Evolutionary conservation across 2,113 vertebrate species (phyloP), one percentile per base, ranked within the genome.

Genomic region (Thomomys bottae): DNA sequence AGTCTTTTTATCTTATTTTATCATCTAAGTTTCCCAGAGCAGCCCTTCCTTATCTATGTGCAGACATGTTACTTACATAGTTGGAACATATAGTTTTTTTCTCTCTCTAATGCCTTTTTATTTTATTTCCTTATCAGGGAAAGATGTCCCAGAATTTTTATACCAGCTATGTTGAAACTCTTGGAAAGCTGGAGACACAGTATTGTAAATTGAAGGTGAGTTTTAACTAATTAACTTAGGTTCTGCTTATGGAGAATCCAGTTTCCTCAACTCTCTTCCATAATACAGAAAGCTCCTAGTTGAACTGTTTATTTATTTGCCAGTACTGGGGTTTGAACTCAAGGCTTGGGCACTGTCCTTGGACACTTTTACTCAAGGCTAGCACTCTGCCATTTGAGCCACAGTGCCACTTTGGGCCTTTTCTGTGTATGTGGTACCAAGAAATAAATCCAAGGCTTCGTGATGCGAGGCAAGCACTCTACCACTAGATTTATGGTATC

Each of bases 171-270:
- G 98, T 97, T 0, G 99, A 99, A 95, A 99, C 99, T 0, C 97
- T 99, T 78, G 98, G 98, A 95, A 99, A 99, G 95, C 97, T 99
- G 97, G 99, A 99, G 97, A 98, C 98, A 0, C 99, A 99, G 96
- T 99, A 99, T 97, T 99, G 98, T 98, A 99, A 99, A 96, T 97
- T 99, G 82, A 97, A 99, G 98, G 99, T 99, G 94, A 98, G 99
- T 97, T 92, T 66, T 78, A 21, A 88, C 20, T 23, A 1, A 64
- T 78, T 67, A 18, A 77, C 2, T 38, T 88, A 2, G 36, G 4
- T 42, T 73, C 20, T 89, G 30, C 45, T 82, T 36, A 6, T 77
- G 18, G 49, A 91, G 40, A 30, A 34, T 71, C 36, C 54, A 3
- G 2, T 78, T 86, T 8, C 59, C 3, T 42, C 64, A 80, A 7